Evolutionary conservation across 2,888 invertebrate species (phyloP).

Genomic region (Drosophila cyrtoloma): DNA sequence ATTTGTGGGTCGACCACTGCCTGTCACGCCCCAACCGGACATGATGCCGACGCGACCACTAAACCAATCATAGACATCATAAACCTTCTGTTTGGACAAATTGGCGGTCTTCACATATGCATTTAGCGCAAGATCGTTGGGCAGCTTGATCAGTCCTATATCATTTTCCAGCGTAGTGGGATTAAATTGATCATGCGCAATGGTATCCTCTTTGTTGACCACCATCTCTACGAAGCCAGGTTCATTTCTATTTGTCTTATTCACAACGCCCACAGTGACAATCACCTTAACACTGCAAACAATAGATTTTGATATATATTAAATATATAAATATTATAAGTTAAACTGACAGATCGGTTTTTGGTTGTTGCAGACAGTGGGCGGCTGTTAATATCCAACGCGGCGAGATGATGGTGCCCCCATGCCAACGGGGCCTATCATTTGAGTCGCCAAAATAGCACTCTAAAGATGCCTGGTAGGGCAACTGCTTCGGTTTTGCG

Average conservation of each 20-base stretch:
- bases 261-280: constrained; percentile 36
- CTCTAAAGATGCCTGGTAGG: constrained; percentile 57
- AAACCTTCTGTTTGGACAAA: constrained; percentile 27
- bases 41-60: constrained; percentile 23
- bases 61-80: neutral
- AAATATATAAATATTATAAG: neutral
- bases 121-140: constrained; percentile 22
- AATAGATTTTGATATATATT: neutral
- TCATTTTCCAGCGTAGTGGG: constrained; percentile 39
- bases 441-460: constrained; percentile 20
- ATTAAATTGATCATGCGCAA: constrained; percentile 42
- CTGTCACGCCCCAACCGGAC: constrained; percentile 64
- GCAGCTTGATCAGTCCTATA: constrained; percentile 50
- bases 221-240: constrained; percentile 7
- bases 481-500: constrained; percentile 36
- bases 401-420: constrained; percentile 54
- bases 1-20: constrained; percentile 7
- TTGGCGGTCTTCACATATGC: constrained; percentile 24
- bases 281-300: constrained; percentile 29
- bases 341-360: constrained; percentile 26
- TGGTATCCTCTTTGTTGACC: constrained; percentile 14
- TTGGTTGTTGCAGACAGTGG: constrained; percentile 49
- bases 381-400: constrained; percentile 67
- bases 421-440: constrained; percentile 39
- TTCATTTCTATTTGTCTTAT: neutral